Percentiles rank a stretch among this genome's conserved stretches.
These are phyloP conservation scores for Dolichopus griseipennis DNA, from an alignment of 2,888 invertebrate genomes.

Conservation along the genomic window DNA sequence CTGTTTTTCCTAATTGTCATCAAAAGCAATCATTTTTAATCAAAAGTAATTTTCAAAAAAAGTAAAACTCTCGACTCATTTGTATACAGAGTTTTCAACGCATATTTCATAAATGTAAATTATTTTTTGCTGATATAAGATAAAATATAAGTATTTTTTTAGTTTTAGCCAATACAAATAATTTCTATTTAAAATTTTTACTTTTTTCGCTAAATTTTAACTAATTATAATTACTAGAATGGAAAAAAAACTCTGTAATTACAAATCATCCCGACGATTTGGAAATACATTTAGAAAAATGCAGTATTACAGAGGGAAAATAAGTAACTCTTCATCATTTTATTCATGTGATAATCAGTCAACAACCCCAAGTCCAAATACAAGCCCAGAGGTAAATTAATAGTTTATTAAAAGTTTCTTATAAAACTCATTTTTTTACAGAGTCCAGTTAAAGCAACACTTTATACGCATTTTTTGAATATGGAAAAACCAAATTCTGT, in stretches of 20 bases:
- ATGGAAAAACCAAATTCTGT: not conserved
- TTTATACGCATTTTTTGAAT: slow-evolving; percentile 48
- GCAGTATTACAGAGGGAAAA: slow-evolving; percentile 39
- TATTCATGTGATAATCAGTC: slow-evolving; percentile 33
- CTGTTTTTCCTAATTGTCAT: too few relatives aligned
- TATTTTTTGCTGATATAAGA: too few relatives aligned
- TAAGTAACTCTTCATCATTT: slow-evolving; percentile 30
- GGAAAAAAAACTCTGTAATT: slow-evolving; percentile 41
- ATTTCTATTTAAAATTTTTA: too few relatives aligned
- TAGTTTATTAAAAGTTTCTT: not conserved
- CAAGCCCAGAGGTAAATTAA: slow-evolving; percentile 39
- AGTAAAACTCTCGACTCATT: too few relatives aligned
- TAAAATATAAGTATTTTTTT: too few relatives aligned
- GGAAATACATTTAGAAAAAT: slow-evolving; percentile 40
- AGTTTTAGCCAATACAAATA: too few relatives aligned
- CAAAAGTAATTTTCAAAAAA: too few relatives aligned
- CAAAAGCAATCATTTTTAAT: too few relatives aligned
- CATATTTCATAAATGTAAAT: too few relatives aligned
- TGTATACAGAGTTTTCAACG: too few relatives aligned
- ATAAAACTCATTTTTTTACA: slow-evolving; percentile 25
- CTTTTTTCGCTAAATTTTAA: too few relatives aligned
- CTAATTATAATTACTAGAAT: slow-evolving; percentile 28
- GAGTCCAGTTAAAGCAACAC: slow-evolving; percentile 50
- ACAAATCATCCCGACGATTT: slow-evolving; percentile 37
- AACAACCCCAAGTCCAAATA: slow-evolving; percentile 44